Percentiles rank a stretch among this genome's conserved stretches.
Conservation (phyloP, 2,113 vertebrate species). For the Alethe diademata region DNA sequence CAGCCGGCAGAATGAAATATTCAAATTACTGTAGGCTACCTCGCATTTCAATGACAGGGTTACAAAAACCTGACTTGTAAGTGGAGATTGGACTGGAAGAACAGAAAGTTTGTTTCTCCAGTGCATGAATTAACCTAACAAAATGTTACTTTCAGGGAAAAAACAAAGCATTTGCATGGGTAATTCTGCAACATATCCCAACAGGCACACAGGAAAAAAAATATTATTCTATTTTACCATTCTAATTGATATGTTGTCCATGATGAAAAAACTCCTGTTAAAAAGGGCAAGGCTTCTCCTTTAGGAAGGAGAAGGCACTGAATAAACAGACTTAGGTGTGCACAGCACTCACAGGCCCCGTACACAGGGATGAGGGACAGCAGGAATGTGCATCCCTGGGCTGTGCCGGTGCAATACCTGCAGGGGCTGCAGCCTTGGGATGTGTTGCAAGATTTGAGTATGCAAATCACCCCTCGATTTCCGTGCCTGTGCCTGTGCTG, state of each 20-base stretch:
- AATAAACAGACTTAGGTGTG: neutral
- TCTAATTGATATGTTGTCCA: constrained; percentile 19
- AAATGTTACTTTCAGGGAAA: constrained; percentile 33
- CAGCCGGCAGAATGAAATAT: constrained; percentile 82
- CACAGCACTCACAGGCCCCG: fast-evolving
- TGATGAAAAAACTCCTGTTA: neutral
- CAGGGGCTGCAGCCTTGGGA: fast-evolving
- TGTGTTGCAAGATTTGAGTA: neutral
- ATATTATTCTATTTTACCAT: constrained; percentile 28
- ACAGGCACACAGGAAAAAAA: neutral
- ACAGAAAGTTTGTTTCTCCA: constrained; percentile 62
- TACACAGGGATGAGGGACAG: neutral
- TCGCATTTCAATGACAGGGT: constrained; percentile 75
- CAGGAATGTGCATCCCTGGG: neutral
- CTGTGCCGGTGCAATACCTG: neutral
- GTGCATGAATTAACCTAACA: constrained; percentile 57
- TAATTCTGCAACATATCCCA: constrained; percentile 29
- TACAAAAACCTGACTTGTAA: constrained; percentile 66
- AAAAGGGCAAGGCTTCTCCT: neutral
- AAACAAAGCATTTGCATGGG: neutral
- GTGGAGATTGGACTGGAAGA: constrained; percentile 42
- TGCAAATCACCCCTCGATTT: constrained; percentile 48
- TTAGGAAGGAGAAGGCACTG: neutral
- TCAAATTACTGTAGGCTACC: constrained; percentile 82
- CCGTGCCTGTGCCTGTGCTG: neutral